phyloP scores from a whole-genome alignment of 2,113 vertebrate genomes.

The Epinephelus cyanopodus region DNA sequence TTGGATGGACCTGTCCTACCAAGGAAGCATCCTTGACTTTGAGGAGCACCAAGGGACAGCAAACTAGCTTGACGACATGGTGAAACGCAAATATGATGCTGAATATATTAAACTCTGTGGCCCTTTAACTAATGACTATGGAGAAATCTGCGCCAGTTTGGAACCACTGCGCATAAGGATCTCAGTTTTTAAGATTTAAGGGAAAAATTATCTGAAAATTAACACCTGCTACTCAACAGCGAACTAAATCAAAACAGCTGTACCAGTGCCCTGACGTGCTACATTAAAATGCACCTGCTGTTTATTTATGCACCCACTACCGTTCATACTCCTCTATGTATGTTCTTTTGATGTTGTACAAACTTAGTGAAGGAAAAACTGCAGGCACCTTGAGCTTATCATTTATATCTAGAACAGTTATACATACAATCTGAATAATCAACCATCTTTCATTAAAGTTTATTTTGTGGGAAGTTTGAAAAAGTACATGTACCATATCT shows the following conservation, averaged over 20 bases:
- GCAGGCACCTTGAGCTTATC: neutral
- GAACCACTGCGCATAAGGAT: neutral
- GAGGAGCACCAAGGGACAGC: too few relatives aligned
- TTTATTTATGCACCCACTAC: neutral
- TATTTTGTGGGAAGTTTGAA: constrained; percentile 41
- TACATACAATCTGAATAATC: neutral
- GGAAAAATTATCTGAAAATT: neutral
- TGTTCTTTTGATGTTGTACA: neutral
- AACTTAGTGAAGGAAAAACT: neutral
- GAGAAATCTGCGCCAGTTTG: too few relatives aligned
- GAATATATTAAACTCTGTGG: too few relatives aligned
- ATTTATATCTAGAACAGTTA: constrained; percentile 1
- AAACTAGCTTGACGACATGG: too few relatives aligned
- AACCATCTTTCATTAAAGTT: constrained; percentile 21
- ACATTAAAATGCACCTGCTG: neutral
- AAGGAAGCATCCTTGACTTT: too few relatives aligned
- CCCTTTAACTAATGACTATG: too few relatives aligned
- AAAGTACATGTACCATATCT: constrained; percentile 18
- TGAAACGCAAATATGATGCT: too few relatives aligned
- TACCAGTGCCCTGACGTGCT: neutral
- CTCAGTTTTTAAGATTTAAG: neutral
- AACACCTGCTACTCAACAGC: neutral
- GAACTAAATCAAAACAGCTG: neutral
- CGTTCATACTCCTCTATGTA: neutral
- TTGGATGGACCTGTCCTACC: too few relatives aligned